Percentiles rank a stretch among this genome's conserved stretches.
phyloP scores from a whole-genome alignment of 2,113 vertebrate species.

The Crotophaga sulcirostris region DNA sequence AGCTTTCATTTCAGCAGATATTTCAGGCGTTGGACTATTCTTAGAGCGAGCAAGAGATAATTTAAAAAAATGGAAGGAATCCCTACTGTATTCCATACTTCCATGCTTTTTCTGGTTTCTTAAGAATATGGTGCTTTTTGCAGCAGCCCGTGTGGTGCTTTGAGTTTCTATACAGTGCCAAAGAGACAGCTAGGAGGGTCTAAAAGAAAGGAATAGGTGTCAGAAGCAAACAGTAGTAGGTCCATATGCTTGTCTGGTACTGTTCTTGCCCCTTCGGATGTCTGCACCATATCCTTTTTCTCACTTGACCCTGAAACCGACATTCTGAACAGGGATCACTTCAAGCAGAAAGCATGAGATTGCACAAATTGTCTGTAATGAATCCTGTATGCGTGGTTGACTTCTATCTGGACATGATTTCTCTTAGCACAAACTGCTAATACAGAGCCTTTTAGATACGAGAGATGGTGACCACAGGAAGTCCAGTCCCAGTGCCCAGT shows the following conservation, averaged over 20 bases:
- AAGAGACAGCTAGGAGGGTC: not conserved
- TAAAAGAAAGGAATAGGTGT: not conserved
- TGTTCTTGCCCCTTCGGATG: not conserved
- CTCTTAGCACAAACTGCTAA: not conserved
- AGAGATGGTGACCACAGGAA: too few species aligned
- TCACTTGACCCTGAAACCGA: not conserved
- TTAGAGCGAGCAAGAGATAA: not conserved
- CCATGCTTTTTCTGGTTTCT: not conserved
- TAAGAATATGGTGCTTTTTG: not conserved
- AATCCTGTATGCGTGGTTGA: not conserved
- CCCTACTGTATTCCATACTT: not conserved
- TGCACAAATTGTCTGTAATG: not conserved
- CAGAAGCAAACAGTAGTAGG: not conserved
- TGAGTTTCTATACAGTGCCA: not conserved
- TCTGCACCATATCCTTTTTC: not conserved
- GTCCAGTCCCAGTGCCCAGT: not conserved
- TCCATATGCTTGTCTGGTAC: not conserved
- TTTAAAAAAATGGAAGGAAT: not conserved
- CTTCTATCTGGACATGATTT: not conserved
- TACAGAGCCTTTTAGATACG: accelerated
- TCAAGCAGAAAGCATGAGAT: not conserved
- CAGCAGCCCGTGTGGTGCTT: not conserved
- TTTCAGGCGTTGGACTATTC: not conserved
- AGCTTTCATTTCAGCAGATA: not conserved
- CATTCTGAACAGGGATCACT: not conserved